These are phyloP conservation scores for Condylura cristata DNA, from an alignment of 2,113 vertebrate species.

Conservation along the genomic window DNA sequence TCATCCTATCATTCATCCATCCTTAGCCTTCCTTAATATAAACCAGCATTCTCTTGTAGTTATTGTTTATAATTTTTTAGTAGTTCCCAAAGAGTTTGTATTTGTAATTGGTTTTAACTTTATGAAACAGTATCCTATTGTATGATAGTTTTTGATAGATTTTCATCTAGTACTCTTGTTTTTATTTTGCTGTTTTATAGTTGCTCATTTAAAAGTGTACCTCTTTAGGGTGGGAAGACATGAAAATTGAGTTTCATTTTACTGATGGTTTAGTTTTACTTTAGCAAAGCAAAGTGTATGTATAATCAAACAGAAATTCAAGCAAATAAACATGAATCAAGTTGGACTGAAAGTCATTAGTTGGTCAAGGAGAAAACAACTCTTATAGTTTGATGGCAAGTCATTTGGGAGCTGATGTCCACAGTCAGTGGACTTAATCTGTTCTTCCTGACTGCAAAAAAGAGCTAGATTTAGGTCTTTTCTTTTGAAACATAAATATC, in stretches of 20 bases:
- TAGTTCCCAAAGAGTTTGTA: neutral
- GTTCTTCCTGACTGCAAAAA: slow-evolving; percentile 23
- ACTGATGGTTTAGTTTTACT: neutral
- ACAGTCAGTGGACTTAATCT: neutral
- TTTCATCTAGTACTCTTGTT: neutral
- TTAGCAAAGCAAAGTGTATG: neutral
- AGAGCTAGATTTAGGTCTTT: slow-evolving; percentile 59
- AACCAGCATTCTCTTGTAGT: neutral
- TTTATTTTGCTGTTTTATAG: neutral
- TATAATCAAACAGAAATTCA: neutral
- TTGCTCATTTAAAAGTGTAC: neutral
- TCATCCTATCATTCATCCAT: neutral
- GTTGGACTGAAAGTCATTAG: neutral
- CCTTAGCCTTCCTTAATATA: neutral
- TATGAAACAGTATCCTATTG: neutral
- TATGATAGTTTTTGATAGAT: neutral
- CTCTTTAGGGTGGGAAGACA: neutral
- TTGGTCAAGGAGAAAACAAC: neutral
- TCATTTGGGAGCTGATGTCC: neutral
- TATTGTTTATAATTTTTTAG: neutral
- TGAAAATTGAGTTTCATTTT: slow-evolving; percentile 30
- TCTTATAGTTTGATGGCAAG: neutral
- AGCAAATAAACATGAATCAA: neutral
- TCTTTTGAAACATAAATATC: slow-evolving; percentile 79
- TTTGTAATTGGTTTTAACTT: neutral